Percentiles rank a stretch among this genome's conserved stretches.
Conservation (phyloP, 2,888 invertebrate genomes). For the Diabrotica balteata region DNA sequence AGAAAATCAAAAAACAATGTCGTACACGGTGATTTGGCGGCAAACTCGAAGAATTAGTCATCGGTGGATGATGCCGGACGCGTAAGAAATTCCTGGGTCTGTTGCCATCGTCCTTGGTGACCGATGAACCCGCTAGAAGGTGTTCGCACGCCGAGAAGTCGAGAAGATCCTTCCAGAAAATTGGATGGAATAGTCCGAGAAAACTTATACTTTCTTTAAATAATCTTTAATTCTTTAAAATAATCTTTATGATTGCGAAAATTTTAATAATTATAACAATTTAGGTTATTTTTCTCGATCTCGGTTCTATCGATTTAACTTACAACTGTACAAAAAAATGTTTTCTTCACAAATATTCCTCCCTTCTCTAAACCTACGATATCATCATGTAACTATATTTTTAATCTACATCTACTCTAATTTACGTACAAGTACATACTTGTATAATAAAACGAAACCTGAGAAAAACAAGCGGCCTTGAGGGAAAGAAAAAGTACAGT, state of each 20-base stretch:
- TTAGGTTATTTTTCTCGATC: no score
- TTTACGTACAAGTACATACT: no score
- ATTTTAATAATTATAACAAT: background rate
- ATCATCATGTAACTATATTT: no score
- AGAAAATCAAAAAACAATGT: slow-evolving; percentile 2
- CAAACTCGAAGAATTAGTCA: slow-evolving; percentile 41
- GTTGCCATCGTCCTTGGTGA: slow-evolving; percentile 23
- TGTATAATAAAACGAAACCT: no score
- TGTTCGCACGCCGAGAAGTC: background rate
- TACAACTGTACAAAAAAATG: no score
- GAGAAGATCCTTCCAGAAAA: slow-evolving; percentile 1
- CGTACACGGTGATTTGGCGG: slow-evolving; percentile 25
- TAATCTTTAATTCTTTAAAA: background rate
- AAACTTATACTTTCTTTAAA: background rate
- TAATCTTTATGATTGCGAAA: background rate
- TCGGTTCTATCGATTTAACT: no score
- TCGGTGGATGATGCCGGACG: slow-evolving; percentile 36
- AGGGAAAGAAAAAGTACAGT: no score
- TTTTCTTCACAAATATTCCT: no score
- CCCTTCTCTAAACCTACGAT: no score
- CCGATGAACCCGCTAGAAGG: slow-evolving; percentile 17
- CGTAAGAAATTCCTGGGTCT: slow-evolving; percentile 42
- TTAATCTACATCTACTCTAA: no score
- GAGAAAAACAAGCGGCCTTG: no score
- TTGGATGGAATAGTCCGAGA: slow-evolving; percentile 7